Conservation (phyloP, 2,888 invertebrate species). For the Diaphora mendica region DNA sequence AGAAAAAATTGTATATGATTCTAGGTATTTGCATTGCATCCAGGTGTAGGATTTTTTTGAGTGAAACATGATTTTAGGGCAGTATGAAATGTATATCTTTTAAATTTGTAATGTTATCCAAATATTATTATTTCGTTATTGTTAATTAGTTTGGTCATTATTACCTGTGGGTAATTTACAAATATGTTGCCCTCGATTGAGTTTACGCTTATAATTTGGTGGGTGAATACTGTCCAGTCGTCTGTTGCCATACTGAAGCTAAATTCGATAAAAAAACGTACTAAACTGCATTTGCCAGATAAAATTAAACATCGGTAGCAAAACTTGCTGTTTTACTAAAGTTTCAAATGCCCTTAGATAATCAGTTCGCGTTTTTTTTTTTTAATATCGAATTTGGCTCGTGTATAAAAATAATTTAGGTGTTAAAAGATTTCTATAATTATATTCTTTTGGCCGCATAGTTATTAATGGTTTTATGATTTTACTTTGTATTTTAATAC, state of each 20-base stretch:
- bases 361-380: background rate
- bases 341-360: background rate
- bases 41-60: background rate
- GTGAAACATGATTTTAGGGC: background rate
- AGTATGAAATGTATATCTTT: background rate
- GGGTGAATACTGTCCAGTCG: background rate
- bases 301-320: background rate
- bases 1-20: no score
- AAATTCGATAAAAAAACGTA: background rate
- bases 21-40: no score
- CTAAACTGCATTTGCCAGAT: background rate
- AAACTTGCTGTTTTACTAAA: background rate
- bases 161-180: background rate
- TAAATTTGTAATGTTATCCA: background rate
- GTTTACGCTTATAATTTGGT: background rate
- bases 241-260: background rate
- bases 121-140: background rate
- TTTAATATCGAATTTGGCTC: slow-evolving; percentile 1
- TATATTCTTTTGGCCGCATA: slow-evolving; percentile 21
- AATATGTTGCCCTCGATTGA: background rate
- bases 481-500: slow-evolving; percentile 43
- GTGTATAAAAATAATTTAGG: slow-evolving; percentile 2
- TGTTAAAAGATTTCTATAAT: slow-evolving; percentile 7
- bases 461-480: slow-evolving; percentile 33
- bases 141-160: background rate